Evolutionary conservation across 2,797 vertebrate species (phyloP).

Genomic region (Sebastes aleutianus): DNA sequence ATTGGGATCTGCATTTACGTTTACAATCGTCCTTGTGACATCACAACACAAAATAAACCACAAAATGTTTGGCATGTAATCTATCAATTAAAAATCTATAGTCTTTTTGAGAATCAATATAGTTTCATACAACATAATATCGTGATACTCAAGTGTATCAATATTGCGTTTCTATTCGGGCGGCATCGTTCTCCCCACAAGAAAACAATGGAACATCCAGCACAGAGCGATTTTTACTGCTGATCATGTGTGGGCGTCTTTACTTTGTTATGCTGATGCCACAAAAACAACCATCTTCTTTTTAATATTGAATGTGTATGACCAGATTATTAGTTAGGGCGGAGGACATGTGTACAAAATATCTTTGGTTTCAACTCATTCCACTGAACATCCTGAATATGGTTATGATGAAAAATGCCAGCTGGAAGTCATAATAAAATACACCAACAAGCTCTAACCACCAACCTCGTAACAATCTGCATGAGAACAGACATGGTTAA

Average conservation of each 20-base stretch:
- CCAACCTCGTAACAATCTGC: not conserved
- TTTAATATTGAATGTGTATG: constrained; percentile 6
- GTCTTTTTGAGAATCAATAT: no score
- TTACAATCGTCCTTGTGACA: no score
- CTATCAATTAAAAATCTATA: no score
- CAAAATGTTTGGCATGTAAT: no score
- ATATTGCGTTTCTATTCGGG: no score
- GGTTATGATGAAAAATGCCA: constrained; percentile 5
- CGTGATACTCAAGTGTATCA: no score
- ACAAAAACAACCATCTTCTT: not conserved
- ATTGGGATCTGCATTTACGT: no score
- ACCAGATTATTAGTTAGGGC: constrained; percentile 3
- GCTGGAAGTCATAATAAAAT: constrained; percentile 13
- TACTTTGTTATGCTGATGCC: constrained; percentile 3
- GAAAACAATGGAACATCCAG: no score
- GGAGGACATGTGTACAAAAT: not conserved
- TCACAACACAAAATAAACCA: no score
- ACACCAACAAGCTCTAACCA: constrained; percentile 8
- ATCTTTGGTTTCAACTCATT: constrained; percentile 20
- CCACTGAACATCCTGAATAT: constrained; percentile 13
- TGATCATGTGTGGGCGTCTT: not conserved
- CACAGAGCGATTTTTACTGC: no score
- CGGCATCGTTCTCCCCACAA: no score
- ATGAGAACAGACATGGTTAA: not conserved
- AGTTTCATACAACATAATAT: no score